phyloP scores from a whole-genome alignment of 2,888 invertebrate genomes.

The Leucania comma region DNA sequence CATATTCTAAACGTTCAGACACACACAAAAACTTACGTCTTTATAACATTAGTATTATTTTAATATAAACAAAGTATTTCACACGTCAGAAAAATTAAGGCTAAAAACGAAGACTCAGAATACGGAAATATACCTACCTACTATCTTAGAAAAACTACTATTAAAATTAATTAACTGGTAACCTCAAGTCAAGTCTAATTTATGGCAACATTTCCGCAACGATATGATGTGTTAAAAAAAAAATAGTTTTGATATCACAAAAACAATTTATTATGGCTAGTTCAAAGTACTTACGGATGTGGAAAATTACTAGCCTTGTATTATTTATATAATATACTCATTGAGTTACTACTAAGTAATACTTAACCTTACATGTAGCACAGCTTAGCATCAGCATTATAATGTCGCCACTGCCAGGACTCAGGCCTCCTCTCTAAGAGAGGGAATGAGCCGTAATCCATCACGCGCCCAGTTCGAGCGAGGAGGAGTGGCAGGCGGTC shows the following conservation, averaged over 20 bases:
- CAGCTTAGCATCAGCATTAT: too few relatives aligned
- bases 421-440: too few relatives aligned
- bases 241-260: constrained; percentile 27
- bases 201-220: constrained; percentile 23
- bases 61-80: neutral
- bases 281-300: constrained; percentile 1
- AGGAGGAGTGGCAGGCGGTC: too few relatives aligned
- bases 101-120: neutral
- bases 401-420: too few relatives aligned
- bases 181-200: constrained; percentile 7
- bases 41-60: too few relatives aligned
- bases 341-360: neutral
- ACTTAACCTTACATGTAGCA: too few relatives aligned
- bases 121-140: constrained; percentile 17
- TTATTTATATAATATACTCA: neutral
- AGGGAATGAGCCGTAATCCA: too few relatives aligned
- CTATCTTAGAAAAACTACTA: constrained; percentile 14
- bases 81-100: neutral
- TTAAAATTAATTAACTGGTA: neutral
- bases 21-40: too few relatives aligned
- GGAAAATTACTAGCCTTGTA: constrained; percentile 26
- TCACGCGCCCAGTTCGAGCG: too few relatives aligned
- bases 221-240: constrained; percentile 17
- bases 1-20: too few relatives aligned
- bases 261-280: neutral